Conservation (phyloP, 2,797 vertebrate species). For the Manis javanica region DNA sequence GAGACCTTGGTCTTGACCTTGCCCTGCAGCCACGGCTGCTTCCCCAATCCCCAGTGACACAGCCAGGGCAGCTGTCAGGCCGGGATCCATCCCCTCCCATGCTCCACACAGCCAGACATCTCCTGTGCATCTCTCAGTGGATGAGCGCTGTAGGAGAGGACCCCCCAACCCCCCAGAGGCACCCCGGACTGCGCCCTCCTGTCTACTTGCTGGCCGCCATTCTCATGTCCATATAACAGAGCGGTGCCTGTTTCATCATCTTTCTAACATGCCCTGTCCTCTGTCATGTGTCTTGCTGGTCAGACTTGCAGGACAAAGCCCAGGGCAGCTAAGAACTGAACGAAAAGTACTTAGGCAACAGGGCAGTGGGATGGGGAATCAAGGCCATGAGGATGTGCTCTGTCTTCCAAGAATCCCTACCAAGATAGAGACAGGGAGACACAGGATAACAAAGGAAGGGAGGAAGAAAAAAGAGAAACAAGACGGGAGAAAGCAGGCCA, state of each 20-base stretch:
- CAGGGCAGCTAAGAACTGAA: neutral
- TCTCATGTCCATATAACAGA: neutral
- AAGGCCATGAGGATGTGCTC: neutral
- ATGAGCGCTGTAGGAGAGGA: neutral
- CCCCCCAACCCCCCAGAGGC: too few relatives aligned
- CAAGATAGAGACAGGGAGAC: neutral
- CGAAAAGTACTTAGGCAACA: neutral
- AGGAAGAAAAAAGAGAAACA: neutral
- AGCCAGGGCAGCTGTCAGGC: too few relatives aligned
- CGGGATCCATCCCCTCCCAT: neutral
- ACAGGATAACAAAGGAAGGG: neutral
- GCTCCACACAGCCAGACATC: neutral
- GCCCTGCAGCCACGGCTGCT: neutral
- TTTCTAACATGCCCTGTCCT: neutral
- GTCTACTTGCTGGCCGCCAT: neutral
- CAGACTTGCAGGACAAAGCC: neutral
- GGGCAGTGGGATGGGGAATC: neutral
- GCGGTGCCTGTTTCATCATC: rapidly evolving
- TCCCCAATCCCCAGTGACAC: neutral
- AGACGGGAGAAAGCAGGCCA: neutral
- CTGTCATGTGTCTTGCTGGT: neutral
- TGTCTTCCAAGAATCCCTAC: neutral
- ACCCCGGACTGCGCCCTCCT: neutral
- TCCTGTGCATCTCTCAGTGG: neutral
- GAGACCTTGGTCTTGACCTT: neutral